These are phyloP conservation scores for Pemphredon lugubris DNA, from an alignment of 2,888 invertebrate genomes.

Conservation along the genomic window DNA sequence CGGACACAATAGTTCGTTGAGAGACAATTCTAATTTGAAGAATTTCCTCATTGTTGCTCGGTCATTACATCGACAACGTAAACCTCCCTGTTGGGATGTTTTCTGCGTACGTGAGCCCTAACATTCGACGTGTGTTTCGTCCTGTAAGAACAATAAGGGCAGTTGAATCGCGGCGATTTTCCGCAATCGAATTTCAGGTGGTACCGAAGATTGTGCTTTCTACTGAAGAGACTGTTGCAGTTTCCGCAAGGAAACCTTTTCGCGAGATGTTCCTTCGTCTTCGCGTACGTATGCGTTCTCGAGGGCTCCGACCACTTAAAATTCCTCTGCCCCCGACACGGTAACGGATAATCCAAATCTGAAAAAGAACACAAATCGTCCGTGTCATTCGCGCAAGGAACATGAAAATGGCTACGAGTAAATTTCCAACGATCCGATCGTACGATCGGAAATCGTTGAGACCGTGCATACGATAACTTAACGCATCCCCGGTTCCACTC, in stretches of 20 bases:
- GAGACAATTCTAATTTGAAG: too few species aligned
- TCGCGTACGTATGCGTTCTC: not conserved
- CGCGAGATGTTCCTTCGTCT: not conserved
- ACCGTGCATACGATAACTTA: too few species aligned
- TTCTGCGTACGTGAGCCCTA: slow-evolving; percentile 72
- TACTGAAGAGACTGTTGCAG: slow-evolving; percentile 72
- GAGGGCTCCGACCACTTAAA: not conserved
- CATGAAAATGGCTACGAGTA: too few species aligned
- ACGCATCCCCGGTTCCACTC: too few species aligned
- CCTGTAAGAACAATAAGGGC: slow-evolving; percentile 75
- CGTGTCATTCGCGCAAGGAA: too few species aligned
- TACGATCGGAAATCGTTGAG: too few species aligned
- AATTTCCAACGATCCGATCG: too few species aligned
- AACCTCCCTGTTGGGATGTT: slow-evolving; percentile 60
- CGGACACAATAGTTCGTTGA: too few species aligned
- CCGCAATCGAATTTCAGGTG: slow-evolving; percentile 76
- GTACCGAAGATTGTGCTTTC: slow-evolving; percentile 70
- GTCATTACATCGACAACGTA: slow-evolving; percentile 59
- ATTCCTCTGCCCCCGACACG: not conserved
- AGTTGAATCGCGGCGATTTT: slow-evolving; percentile 74
- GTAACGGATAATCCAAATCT: not conserved
- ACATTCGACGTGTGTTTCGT: slow-evolving; percentile 75
- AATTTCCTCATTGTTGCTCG: slow-evolving; percentile 13
- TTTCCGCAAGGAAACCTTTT: slow-evolving; percentile 59
- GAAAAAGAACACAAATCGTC: not conserved